A percentile compares a stretch with the other conserved stretches of the same genome.
Conservation (phyloP, 2,888 invertebrate species). For the Drosophila putrida region DNA sequence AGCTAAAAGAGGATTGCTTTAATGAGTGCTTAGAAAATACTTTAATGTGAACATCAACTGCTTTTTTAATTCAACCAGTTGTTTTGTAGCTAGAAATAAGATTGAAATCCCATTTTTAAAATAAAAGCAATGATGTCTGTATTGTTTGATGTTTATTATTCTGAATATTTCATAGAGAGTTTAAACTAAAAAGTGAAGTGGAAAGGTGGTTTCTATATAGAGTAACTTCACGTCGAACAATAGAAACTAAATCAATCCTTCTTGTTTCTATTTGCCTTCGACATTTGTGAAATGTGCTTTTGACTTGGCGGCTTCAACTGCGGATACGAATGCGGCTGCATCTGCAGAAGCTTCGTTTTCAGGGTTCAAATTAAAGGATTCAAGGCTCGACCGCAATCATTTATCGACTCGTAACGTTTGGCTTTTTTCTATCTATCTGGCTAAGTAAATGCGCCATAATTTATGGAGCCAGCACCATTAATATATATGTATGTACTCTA, state of each 20-base stretch:
- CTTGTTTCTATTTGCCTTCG: slow-evolving; percentile 67
- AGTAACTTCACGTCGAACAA: slow-evolving; percentile 8
- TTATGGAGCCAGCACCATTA: slow-evolving; percentile 71
- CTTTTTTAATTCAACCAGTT: no score
- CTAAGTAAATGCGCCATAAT: slow-evolving; percentile 80
- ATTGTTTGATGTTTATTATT: no score
- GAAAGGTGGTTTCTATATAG: not conserved
- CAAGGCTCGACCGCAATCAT: slow-evolving; percentile 79
- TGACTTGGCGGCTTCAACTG: slow-evolving; percentile 65
- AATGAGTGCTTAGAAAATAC: no score
- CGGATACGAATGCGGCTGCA: slow-evolving; percentile 45
- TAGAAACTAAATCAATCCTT: not conserved
- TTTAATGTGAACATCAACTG: no score
- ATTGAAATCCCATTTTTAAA: no score
- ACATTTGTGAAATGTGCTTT: slow-evolving; percentile 80
- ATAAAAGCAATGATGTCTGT: no score
- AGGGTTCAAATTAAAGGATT: slow-evolving; percentile 76
- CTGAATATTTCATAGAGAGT: not conserved
- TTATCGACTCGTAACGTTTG: slow-evolving; percentile 68
- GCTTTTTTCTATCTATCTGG: slow-evolving; percentile 62
- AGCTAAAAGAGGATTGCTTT: no score
- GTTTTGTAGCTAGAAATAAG: no score
- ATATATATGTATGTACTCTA: slow-evolving; percentile 48
- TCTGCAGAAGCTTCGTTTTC: slow-evolving; percentile 29
- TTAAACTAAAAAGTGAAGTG: no score